Conservation (phyloP, 23 tunicate species). For the Oikopleura albicans region DNA sequence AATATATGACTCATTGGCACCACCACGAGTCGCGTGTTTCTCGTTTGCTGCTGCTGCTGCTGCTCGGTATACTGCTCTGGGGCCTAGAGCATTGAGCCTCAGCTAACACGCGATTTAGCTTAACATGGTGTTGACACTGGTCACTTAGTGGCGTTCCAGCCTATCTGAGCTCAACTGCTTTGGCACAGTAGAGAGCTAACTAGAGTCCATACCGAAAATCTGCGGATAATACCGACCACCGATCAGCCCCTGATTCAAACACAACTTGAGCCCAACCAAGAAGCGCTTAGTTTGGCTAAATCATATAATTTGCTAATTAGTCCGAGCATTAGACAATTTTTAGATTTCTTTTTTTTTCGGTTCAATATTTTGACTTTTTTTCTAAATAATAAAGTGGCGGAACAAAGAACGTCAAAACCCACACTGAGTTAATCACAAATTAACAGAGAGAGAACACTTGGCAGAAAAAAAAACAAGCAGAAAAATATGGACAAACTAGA, state of each 20-base stretch:
- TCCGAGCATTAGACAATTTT: too few species aligned
- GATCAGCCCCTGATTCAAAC: conserved; percentile 5
- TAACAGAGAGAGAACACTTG: too few species aligned
- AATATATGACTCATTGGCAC: too few species aligned
- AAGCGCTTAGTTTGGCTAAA: background rate
- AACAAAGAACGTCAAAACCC: too few species aligned
- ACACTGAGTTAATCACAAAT: too few species aligned
- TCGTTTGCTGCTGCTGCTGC: too few species aligned
- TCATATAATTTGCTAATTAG: background rate
- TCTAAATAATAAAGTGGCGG: too few species aligned
- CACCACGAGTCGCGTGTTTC: too few species aligned
- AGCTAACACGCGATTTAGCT: background rate
- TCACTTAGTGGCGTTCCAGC: conserved; percentile 18
- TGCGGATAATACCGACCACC: conserved; percentile 13
- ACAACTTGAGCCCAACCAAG: background rate
- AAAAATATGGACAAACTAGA: background rate
- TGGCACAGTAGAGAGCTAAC: background rate
- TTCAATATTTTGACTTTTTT: background rate
- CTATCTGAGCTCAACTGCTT: background rate
- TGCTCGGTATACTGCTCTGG: too few species aligned
- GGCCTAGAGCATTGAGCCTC: too few species aligned
- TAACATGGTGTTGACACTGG: background rate
- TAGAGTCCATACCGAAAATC: conserved; percentile 14
- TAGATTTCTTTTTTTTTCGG: background rate
- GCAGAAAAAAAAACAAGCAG: background rate